These are phyloP conservation scores for Anoncus sp. DNA, from an alignment of 2,888 invertebrate species.

Conservation along the genomic window DNA sequence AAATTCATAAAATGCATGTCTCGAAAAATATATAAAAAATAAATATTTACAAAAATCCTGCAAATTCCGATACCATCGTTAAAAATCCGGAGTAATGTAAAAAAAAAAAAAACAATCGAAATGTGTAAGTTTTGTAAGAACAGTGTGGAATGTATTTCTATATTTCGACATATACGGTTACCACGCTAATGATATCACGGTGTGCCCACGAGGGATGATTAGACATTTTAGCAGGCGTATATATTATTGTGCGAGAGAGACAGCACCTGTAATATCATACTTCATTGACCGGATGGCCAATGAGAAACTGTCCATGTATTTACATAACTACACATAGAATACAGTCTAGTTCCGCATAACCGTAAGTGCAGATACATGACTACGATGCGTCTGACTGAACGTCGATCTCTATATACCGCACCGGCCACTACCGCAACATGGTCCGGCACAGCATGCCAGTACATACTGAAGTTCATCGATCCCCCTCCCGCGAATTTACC, in stretches of 20 bases:
- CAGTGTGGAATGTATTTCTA: too few relatives aligned
- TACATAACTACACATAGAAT: background rate
- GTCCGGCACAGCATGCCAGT: slow-evolving; percentile 70
- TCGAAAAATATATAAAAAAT: too few relatives aligned
- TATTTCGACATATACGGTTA: background rate
- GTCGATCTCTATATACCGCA: slow-evolving; percentile 72
- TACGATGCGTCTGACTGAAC: slow-evolving; percentile 64
- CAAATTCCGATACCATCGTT: too few relatives aligned
- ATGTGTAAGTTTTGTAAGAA: too few relatives aligned
- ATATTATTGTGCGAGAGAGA: background rate
- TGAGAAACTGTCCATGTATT: background rate
- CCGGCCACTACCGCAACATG: slow-evolving; percentile 77
- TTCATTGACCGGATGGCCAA: background rate
- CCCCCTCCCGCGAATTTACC: slow-evolving; percentile 31
- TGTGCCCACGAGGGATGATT: background rate
- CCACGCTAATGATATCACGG: background rate
- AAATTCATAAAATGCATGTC: too few relatives aligned
- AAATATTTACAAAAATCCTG: too few relatives aligned
- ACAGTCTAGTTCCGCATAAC: slow-evolving; percentile 69
- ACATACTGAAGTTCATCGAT: slow-evolving; percentile 66
- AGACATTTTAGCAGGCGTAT: background rate
- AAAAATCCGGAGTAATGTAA: too few relatives aligned
- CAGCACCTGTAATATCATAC: background rate
- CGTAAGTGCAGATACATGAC: slow-evolving; percentile 68
- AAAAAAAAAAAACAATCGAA: too few relatives aligned